phyloP scores from a whole-genome alignment of 2,113 vertebrate species.

The Nansenia antarctica region DNA sequence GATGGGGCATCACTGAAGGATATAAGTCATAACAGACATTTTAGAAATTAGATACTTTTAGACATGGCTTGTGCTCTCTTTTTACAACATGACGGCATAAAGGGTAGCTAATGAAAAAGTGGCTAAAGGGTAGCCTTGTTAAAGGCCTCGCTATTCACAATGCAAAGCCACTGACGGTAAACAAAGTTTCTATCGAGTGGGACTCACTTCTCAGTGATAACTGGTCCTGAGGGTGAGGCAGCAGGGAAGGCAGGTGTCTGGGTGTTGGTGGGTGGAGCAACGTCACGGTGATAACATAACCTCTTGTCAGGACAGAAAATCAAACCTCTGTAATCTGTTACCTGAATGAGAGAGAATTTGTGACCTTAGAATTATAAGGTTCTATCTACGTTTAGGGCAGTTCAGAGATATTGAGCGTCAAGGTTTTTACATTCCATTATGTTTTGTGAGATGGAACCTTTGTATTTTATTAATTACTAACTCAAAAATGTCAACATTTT shows the following conservation, averaged over 20 bases:
- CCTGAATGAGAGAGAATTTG: background rate
- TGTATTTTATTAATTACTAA: too few relatives aligned
- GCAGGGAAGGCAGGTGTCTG: background rate
- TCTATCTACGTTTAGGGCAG: too few relatives aligned
- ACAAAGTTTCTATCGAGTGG: background rate
- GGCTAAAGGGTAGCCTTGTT: too few relatives aligned
- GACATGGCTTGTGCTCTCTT: too few relatives aligned
- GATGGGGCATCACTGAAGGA: background rate
- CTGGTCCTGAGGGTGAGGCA: background rate
- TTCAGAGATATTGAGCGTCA: too few relatives aligned
- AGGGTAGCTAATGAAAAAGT: background rate
- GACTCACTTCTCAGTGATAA: background rate
- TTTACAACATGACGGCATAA: too few relatives aligned
- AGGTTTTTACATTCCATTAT: too few relatives aligned
- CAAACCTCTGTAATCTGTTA: background rate
- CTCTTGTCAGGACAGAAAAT: background rate
- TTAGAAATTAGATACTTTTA: too few relatives aligned
- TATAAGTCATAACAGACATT: background rate
- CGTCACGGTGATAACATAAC: background rate
- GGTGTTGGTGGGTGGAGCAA: background rate
- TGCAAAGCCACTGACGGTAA: too few relatives aligned
- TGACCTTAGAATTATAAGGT: background rate
- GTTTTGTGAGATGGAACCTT: too few relatives aligned
- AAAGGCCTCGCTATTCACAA: too few relatives aligned
- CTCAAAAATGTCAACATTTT: background rate